Conservation (phyloP, 92 coral and sea anemone species). For the Muricea muricata region DNA sequence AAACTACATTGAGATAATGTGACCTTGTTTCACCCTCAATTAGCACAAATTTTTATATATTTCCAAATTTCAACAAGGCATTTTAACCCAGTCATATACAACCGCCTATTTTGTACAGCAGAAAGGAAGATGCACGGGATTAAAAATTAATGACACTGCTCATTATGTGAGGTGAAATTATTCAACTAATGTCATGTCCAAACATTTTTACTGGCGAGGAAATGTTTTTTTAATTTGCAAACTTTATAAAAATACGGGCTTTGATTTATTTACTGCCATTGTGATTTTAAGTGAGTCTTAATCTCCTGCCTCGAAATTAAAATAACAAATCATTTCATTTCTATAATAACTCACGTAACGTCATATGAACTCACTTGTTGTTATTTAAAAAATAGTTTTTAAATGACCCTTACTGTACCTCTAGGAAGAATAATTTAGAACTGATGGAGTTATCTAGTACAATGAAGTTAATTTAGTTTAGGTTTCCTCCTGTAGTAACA, state of each 20-base stretch:
- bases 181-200: neutral
- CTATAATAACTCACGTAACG: neutral
- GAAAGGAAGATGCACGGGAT: too few relatives aligned
- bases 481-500: too few relatives aligned
- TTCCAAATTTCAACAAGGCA: neutral
- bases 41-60: neutral
- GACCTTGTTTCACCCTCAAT: neutral
- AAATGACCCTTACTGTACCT: too few relatives aligned
- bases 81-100: too few relatives aligned
- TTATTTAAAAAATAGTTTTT: too few relatives aligned
- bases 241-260: neutral
- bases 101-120: too few relatives aligned
- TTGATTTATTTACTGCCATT: neutral
- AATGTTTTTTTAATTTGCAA: neutral
- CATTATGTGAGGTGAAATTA: too few relatives aligned
- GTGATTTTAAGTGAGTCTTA: neutral
- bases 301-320: neutral
- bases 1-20: neutral
- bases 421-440: too few relatives aligned
- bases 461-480: too few relatives aligned
- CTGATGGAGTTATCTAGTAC: too few relatives aligned
- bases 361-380: too few relatives aligned
- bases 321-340: neutral
- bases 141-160: too few relatives aligned
- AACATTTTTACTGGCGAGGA: neutral